These are phyloP conservation scores for Ecliptopera silaceata DNA, from an alignment of 2,888 invertebrate genomes.

Conservation along the genomic window DNA sequence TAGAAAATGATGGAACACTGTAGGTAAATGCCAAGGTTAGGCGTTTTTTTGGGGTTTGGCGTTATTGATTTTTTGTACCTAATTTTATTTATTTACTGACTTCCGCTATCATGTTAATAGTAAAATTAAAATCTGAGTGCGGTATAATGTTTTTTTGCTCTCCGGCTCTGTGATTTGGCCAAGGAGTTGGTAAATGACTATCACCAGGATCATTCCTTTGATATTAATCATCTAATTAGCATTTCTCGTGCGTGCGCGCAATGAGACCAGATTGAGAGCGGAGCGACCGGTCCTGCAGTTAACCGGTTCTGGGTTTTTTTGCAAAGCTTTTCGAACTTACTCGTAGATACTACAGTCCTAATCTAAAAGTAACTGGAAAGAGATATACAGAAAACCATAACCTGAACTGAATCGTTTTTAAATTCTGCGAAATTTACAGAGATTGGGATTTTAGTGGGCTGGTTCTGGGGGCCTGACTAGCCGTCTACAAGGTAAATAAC, in stretches of 20 bases:
- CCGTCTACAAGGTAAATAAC: too few relatives aligned
- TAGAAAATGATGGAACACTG: constrained; percentile 1
- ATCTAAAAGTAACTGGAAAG: too few relatives aligned
- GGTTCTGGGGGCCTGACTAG: too few relatives aligned
- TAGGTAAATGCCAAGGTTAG: constrained; percentile 14
- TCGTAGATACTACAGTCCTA: not conserved
- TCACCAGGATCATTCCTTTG: constrained; percentile 7
- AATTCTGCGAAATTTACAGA: too few relatives aligned
- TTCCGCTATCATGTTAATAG: too few relatives aligned
- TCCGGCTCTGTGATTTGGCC: constrained; percentile 2
- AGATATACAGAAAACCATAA: too few relatives aligned
- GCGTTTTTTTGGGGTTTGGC: not conserved
- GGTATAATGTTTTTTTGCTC: too few relatives aligned
- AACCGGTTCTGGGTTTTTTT: constrained; percentile 24
- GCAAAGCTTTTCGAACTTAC: constrained; percentile 18
- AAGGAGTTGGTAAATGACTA: constrained; percentile 12
- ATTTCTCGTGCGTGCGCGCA: constrained; percentile 21
- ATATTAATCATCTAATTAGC: constrained; percentile 24
- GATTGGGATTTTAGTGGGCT: too few relatives aligned
- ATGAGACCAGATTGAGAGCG: constrained; percentile 17
- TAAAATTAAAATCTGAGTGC: too few relatives aligned
- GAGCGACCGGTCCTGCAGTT: constrained; percentile 12
- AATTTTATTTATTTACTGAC: not conserved
- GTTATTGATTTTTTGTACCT: not conserved
- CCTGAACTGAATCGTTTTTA: too few relatives aligned